These are phyloP conservation scores for human DNA, from an alignment of 2,113 vertebrate species.

Conservation along the genomic window DNA sequence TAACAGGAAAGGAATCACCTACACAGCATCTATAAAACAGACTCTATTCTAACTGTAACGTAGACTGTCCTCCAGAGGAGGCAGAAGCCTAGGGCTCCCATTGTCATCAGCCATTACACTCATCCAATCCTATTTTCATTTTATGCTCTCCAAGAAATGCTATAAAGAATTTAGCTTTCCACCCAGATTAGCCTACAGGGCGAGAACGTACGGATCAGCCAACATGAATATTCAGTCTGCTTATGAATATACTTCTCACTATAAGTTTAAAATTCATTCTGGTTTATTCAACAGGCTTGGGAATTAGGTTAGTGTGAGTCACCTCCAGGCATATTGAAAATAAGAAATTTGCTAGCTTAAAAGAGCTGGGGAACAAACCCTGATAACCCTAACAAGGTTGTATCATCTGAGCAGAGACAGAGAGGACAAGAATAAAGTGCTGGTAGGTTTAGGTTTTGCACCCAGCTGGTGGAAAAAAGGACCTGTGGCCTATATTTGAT, in stretches of 20 bases:
- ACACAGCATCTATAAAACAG: not conserved
- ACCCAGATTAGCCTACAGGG: not conserved
- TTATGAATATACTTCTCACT: not conserved
- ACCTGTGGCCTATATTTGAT: not conserved
- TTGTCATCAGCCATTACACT: not conserved
- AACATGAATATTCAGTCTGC: not conserved
- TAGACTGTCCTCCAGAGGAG: not conserved
- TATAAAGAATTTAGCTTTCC: not conserved
- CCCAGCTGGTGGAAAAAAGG: not conserved
- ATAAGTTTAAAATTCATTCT: not conserved
- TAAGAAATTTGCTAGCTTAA: not conserved
- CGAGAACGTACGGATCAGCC: not conserved
- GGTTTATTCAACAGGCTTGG: not conserved
- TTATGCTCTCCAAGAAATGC: not conserved
- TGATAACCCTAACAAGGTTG: fast-evolving
- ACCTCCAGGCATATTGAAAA: constrained; percentile 5
- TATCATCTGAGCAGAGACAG: not conserved
- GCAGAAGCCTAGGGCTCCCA: not conserved
- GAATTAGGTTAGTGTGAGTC: not conserved
- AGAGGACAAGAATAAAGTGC: not conserved
- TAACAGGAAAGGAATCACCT: not conserved
- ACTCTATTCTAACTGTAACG: not conserved
- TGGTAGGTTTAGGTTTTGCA: not conserved
- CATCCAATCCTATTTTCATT: not conserved
- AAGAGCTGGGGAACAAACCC: not conserved